Evolutionary conservation across 2,888 invertebrate genomes (phyloP), one percentile per base, ranked within the genome.

Genomic region (Epistrophe eligans): DNA sequence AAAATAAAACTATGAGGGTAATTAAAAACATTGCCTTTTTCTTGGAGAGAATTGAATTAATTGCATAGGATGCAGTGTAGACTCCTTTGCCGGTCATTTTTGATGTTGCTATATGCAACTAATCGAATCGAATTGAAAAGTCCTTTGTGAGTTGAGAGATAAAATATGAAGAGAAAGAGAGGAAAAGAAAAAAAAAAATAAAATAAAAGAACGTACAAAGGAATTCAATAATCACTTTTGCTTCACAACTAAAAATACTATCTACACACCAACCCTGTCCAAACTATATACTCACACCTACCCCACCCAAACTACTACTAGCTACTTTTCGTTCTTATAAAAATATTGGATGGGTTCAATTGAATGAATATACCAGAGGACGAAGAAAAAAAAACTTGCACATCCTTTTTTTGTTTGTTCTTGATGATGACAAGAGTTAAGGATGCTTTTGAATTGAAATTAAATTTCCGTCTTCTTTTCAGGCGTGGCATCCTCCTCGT

Each of bases 401-500:
- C 79, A 35, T 64, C 45, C 48, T 67, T 38, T 35, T 55, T 67
- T 17, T n/a, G n/a, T n/a, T n/a, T 48, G 48, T 77, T 60, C 48
- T 67, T 79, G 57, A 60, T 50, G 64, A 64, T 79, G 57, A 60
- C 58, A 57, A 64, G 66, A 57, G 71, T 66, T 66, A 48, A 24
- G 24, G 66, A 70, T 62, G 70, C 58, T 84, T 55, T 81, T 88
- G 88, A 89, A 64, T 72, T 76, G 72, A 83, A 88, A 88, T 90
- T 90, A 91, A 80, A 91, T 91, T 91, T 93, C 92, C 84, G 91
- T 90, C 89, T 92, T 92, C 89, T 91, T 92, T 89, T 92, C 92
- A 58, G 91, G 83, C 83, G 87, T 90, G 38, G 83, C 82, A 71
- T 91, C 91, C 88, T 93, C 93, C 77, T 93, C 91, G 81, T 91